These are phyloP conservation scores for Diceros bicornis DNA, from an alignment of 2,797 vertebrate species.

Conservation along the genomic window DNA sequence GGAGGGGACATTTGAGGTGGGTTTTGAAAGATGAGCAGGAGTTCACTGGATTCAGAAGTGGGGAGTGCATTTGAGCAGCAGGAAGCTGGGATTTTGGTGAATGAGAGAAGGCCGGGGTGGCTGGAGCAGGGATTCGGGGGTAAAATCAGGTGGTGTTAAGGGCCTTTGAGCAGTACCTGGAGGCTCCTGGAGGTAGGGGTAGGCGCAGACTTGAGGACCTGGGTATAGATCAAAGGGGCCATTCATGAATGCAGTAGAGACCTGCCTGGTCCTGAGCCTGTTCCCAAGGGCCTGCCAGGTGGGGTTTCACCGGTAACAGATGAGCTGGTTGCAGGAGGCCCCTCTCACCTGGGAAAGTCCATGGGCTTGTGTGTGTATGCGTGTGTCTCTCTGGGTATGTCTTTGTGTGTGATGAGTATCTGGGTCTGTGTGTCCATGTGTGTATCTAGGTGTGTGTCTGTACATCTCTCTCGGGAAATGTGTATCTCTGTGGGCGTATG, in stretches of 20 bases:
- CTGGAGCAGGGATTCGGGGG: not conserved
- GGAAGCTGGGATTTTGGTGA: not conserved
- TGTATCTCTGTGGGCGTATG: not conserved
- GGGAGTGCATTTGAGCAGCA: not conserved
- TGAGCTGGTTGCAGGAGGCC: not conserved
- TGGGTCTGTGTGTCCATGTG: not conserved
- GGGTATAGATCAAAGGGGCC: not conserved
- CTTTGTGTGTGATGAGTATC: not conserved
- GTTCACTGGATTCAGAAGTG: not conserved
- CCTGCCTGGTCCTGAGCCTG: not conserved
- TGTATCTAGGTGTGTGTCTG: not conserved
- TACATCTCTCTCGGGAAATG: not conserved
- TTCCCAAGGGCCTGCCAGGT: not conserved
- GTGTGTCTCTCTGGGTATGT: not conserved
- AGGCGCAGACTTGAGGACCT: not conserved
- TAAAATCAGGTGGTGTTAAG: accelerated
- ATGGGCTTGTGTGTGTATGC: accelerated
- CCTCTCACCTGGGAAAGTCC: not conserved
- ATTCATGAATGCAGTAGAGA: not conserved
- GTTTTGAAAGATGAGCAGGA: not conserved
- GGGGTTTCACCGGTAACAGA: not conserved
- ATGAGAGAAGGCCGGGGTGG: not conserved
- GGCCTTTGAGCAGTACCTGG: not conserved
- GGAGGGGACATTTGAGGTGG: not conserved
- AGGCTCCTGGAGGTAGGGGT: not conserved